These are phyloP conservation scores for Leucoptera coffeella DNA, from an alignment of 2,888 invertebrate species.

Conservation along the genomic window DNA sequence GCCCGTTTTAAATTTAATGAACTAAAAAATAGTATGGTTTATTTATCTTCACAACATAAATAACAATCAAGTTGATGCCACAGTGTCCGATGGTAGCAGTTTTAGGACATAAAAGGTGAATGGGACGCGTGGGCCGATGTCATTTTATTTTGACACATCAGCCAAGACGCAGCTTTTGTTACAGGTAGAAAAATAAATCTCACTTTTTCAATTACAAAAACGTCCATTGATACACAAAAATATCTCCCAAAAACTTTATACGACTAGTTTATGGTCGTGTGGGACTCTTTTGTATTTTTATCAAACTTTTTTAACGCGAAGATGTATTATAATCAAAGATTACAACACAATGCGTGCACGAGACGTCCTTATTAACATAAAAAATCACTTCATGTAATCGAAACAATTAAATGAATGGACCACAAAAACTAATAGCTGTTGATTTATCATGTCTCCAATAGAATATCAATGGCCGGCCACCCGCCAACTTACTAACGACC, in stretches of 20 bases:
- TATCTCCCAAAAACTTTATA: too few relatives aligned
- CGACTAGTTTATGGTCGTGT: too few relatives aligned
- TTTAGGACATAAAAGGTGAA: too few relatives aligned
- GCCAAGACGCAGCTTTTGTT: too few relatives aligned
- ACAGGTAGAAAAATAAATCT: too few relatives aligned
- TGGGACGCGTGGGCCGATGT: conserved; percentile 32
- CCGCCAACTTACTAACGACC: conserved; percentile 47
- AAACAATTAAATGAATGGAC: conserved; percentile 27
- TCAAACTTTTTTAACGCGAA: conserved; percentile 22
- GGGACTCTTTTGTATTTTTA: conserved; percentile 29
- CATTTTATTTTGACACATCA: conserved; percentile 44
- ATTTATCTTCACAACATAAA: too few relatives aligned
- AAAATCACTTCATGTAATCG: conserved; percentile 13
- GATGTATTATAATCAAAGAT: neutral
- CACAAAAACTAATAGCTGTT: conserved; percentile 18
- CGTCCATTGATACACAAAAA: neutral
- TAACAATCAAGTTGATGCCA: too few relatives aligned
- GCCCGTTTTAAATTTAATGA: too few relatives aligned
- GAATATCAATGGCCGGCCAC: conserved; percentile 47
- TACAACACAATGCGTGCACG: conserved; percentile 5
- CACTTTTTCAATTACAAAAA: neutral
- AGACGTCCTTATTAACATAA: conserved; percentile 4
- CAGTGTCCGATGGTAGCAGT: too few relatives aligned
- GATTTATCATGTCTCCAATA: conserved; percentile 42
- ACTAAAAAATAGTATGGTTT: too few relatives aligned